Evolutionary conservation across 2,113 vertebrate genomes (phyloP), one percentile per base, ranked within the genome.

Genomic region (Crotalus helleri): DNA sequence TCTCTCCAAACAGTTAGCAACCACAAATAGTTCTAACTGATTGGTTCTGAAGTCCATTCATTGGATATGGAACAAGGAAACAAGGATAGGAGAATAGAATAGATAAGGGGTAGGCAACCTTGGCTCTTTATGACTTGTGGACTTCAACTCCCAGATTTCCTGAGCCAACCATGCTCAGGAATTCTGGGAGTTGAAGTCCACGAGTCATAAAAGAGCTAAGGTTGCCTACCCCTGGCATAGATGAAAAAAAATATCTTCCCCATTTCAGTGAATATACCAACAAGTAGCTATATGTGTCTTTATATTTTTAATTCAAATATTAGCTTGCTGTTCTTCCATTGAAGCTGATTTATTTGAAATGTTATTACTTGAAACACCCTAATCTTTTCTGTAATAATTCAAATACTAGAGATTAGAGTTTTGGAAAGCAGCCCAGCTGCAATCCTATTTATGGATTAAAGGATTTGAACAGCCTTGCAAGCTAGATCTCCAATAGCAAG

Each of bases 381-480:
- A 98, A 98, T 98, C 98, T 98, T 97, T 97, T 98, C 97, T 98
- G 97, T 98, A 98, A 98, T 98, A 98, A 98, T 98, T 98, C 98
- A 98, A 98, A 98, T 96, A 98, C 96, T 98, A 97, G 97, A 98
- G 98, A 98, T 98, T 98, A 98, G 97, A 96, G 97, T 98, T 97
- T 98, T 98, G 98, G 98, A 98, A 98, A 96, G 97, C 94, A 98
- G 98, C 98, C 98, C 97, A 98, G 97, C 97, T 98, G 96, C 97
- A 98, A 98, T 98, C 98, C 98, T 98, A 98, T 98, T 98, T 98
- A 98, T 98, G 98, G 98, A 98, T 98, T 98, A 98, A 98, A 98
- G 98, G 98, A 98, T 98, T 98, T 98, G 97, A 98, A 97, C 97
- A 97, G 97, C 96, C 97, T 98, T 98, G 97, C 97, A 97, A 98